These are phyloP conservation scores for Fragum whitleyi DNA, from an alignment of 2,888 invertebrate species.

Conservation along the genomic window DNA sequence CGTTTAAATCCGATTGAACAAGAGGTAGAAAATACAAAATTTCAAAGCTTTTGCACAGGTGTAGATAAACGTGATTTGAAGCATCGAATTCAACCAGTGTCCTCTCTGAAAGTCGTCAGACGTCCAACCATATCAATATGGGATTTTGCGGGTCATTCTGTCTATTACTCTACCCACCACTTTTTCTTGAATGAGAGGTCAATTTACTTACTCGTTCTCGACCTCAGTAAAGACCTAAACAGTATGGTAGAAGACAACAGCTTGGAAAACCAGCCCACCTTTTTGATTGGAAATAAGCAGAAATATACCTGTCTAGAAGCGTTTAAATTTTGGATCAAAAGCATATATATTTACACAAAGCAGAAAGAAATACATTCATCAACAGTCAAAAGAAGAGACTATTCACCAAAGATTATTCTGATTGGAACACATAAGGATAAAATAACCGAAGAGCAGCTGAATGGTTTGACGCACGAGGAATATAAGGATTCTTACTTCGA, in stretches of 20 bases:
- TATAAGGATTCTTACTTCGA: conserved; percentile 46
- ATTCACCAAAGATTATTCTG: conserved; percentile 3
- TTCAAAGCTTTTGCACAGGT: no score
- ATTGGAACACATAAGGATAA: neutral
- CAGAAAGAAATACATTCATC: neutral
- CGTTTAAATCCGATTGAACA: no score
- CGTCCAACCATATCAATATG: conserved; percentile 41
- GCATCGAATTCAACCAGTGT: no score
- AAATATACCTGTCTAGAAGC: neutral
- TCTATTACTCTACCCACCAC: conserved; percentile 60
- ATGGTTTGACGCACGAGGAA: neutral
- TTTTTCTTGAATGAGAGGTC: conserved; percentile 54
- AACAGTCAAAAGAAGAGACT: neutral
- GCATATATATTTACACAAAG: no score
- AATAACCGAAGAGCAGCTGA: no score
- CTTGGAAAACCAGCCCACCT: neutral
- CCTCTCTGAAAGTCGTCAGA: no score
- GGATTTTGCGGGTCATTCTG: no score
- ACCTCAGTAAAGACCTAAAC: conserved; percentile 25
- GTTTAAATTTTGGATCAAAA: no score
- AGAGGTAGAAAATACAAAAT: no score
- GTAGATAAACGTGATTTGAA: no score
- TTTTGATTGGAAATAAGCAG: neutral
- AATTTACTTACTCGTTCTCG: conserved; percentile 48
- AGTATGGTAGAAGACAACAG: neutral